Evolutionary conservation across 30 jellyfish, hydroid and myxozoan species (phyloP).

Genomic region (Rhopilema esculentum): DNA sequence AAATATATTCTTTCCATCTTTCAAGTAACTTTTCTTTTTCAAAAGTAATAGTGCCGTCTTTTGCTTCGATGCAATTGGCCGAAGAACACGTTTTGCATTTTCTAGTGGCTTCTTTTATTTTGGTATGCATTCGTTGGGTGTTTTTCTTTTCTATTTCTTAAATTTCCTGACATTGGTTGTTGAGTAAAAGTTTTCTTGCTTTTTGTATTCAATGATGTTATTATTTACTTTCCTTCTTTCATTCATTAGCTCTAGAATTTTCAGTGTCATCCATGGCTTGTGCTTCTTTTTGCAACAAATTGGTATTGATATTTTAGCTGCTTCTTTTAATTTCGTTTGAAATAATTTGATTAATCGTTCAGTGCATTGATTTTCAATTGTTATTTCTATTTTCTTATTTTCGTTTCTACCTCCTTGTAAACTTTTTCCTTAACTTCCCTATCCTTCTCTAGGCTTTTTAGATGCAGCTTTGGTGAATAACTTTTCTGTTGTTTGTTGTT

Average conservation of each 20-base stretch:
- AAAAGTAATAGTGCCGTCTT: conserved; percentile 37
- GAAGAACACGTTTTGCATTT: conserved; percentile 41
- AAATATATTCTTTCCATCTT: conserved; percentile 56
- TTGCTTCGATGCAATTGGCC: conserved; percentile 55
- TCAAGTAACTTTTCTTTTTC: conserved; percentile 26
- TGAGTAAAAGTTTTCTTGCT: conserved; percentile 52
- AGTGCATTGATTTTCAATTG: conserved; percentile 53
- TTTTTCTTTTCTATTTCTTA: conserved; percentile 50
- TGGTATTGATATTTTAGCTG: too few relatives aligned
- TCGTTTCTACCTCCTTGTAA: conserved; percentile 33
- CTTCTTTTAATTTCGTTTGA: conserved; percentile 48
- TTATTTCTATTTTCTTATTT: too few relatives aligned
- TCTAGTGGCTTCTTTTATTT: conserved; percentile 53
- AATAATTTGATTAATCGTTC: conserved; percentile 33
- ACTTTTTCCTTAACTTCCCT: conserved; percentile 32
- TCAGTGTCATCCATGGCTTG: conserved; percentile 50
- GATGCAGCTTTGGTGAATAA: conserved; percentile 21
- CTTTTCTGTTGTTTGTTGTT: conserved; percentile 28
- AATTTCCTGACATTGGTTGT: conserved; percentile 64
- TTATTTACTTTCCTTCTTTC: conserved; percentile 54
- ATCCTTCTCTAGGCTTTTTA: conserved; percentile 33
- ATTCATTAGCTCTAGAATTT: conserved; percentile 38
- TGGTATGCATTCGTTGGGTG: conserved; percentile 55
- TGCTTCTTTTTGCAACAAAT: conserved; percentile 21
- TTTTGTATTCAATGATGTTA: conserved; percentile 27